Evolutionary conservation across 2,797 vertebrate genomes (phyloP).

Genomic region (Hozukius guyotensis): DNA sequence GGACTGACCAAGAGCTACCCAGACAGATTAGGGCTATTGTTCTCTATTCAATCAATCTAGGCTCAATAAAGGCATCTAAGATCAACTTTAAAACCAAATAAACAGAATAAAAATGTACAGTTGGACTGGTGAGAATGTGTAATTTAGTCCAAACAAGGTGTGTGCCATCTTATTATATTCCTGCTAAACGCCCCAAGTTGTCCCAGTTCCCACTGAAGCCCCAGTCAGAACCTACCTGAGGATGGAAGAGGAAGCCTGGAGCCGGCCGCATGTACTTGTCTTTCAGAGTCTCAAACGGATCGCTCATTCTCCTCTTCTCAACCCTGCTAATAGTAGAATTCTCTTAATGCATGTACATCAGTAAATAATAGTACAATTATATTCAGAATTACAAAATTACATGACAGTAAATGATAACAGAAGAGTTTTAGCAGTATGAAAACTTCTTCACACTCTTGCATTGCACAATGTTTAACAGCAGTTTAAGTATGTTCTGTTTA

Average conservation of each 20-base stretch:
- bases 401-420: background rate
- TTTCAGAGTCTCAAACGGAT: conserved; percentile 98
- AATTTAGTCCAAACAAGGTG: background rate
- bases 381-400: background rate
- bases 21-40: background rate
- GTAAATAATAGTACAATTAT: background rate
- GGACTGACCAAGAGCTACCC: background rate
- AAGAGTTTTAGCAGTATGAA: background rate
- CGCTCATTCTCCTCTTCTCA: conserved; percentile 99
- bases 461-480: background rate
- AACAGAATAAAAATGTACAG: background rate
- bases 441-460: background rate
- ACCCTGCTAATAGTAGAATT: conserved; percentile 98
- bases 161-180: background rate
- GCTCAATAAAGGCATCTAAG: background rate
- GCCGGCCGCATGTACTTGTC: conserved; percentile 99
- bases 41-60: background rate
- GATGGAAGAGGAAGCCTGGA: conserved; percentile 97
- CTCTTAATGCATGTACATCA: conserved; percentile 66
- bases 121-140: background rate
- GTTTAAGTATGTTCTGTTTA: background rate
- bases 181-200: background rate
- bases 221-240: conserved; percentile 87
- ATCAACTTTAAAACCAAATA: background rate
- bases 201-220: background rate